Conservation (phyloP, 2,888 invertebrate species). For the Agonopterix arenella region DNA sequence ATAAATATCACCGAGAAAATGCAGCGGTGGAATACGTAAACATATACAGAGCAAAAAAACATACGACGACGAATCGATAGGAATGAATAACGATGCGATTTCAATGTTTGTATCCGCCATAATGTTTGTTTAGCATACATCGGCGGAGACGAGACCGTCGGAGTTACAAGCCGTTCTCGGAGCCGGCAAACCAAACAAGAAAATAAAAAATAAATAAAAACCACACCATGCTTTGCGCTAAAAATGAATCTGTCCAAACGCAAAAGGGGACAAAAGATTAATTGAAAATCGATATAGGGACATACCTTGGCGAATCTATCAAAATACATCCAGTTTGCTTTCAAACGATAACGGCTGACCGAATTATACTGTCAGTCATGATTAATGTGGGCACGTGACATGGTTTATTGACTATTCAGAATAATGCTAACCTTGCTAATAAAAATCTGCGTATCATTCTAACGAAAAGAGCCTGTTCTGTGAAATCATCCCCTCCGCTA, state of each 20-base stretch:
- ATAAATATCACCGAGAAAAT: too few relatives aligned
- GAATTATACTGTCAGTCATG: constrained; percentile 63
- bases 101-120: constrained; percentile 49
- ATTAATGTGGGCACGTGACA: constrained; percentile 64
- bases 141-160: constrained; percentile 34
- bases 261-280: constrained; percentile 67
- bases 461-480: constrained; percentile 21
- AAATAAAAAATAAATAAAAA: constrained; percentile 43
- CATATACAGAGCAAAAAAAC: constrained; percentile 13
- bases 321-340: constrained; percentile 63
- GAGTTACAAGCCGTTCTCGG: constrained; percentile 21
- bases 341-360: constrained; percentile 52
- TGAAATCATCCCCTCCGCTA: constrained; percentile 14
- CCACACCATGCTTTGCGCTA: constrained; percentile 39
- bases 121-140: constrained; percentile 54
- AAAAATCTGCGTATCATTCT: constrained; percentile 34
- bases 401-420: constrained; percentile 50
- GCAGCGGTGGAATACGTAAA: constrained; percentile 11
- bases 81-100: constrained; percentile 54
- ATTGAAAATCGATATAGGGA: constrained; percentile 68
- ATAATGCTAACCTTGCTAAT: constrained; percentile 39
- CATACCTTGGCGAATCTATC: constrained; percentile 64
- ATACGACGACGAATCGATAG: constrained; percentile 39
- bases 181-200: constrained; percentile 36
- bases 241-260: constrained; percentile 56